Percentiles rank a stretch among this genome's conserved stretches.
phyloP scores from a whole-genome alignment of 37 sponge, comb jelly and placozoan genomes.

The Oscarella lobularis region DNA sequence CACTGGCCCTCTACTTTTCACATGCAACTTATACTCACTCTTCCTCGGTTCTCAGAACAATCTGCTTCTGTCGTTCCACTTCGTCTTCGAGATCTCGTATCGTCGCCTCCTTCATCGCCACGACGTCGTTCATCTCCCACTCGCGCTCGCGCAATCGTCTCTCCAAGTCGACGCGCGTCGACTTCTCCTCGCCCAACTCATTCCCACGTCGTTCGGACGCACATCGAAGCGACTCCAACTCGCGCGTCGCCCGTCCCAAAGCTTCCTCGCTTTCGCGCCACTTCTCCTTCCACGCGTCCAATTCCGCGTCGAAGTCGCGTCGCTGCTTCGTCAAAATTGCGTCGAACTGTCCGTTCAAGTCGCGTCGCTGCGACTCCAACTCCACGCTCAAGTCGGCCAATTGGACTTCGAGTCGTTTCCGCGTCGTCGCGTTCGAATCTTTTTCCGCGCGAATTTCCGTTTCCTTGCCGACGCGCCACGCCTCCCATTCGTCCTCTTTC shows the following conservation, averaged over 20 bases:
- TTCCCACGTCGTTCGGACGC: background rate
- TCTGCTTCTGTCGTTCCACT: background rate
- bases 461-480: background rate
- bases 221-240: background rate
- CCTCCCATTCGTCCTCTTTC: background rate
- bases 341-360: background rate
- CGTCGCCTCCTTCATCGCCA: background rate
- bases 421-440: background rate
- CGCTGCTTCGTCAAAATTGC: background rate
- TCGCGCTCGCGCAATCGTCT: background rate
- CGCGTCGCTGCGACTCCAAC: background rate
- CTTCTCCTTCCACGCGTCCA: background rate
- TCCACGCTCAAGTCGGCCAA: background rate
- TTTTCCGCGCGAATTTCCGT: background rate
- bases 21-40: too few species aligned
- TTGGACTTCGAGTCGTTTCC: background rate
- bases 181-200: background rate
- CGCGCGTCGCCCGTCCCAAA: background rate
- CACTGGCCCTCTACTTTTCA: too few species aligned
- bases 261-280: background rate
- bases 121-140: background rate
- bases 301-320: background rate
- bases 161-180: background rate
- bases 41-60: background rate
- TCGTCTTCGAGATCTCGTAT: background rate